These are phyloP conservation scores for Lampris incognitus DNA, from an alignment of 2,113 vertebrate genomes.

Conservation along the genomic window DNA sequence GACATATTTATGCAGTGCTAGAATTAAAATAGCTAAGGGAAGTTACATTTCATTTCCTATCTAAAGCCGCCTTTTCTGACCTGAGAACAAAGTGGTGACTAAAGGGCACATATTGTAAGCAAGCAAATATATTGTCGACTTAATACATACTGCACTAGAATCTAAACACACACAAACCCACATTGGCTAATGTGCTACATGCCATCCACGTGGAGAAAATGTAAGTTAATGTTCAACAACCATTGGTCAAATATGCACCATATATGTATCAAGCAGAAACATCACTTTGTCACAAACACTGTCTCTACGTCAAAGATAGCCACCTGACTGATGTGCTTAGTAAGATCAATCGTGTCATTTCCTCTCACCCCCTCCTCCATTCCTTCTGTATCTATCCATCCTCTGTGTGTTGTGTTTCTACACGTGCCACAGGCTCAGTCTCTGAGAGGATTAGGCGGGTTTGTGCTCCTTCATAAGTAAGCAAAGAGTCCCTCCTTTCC, in stretches of 20 bases:
- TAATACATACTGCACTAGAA: slow-evolving; percentile 5
- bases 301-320: background rate
- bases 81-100: slow-evolving; percentile 19
- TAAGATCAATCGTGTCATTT: background rate
- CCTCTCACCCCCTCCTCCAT: background rate
- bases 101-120: slow-evolving; percentile 1
- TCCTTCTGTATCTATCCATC: background rate
- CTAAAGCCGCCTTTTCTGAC: slow-evolving; percentile 5
- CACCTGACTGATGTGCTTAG: background rate
- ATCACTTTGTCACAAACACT: background rate
- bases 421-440: slow-evolving; percentile 37
- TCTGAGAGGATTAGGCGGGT: slow-evolving; percentile 59
- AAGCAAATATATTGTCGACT: slow-evolving; percentile 54
- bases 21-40: background rate
- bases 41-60: slow-evolving; percentile 30
- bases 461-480: slow-evolving; percentile 56
- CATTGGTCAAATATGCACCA: background rate
- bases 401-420: slow-evolving; percentile 22
- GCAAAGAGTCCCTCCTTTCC: slow-evolving; percentile 31
- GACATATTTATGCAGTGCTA: background rate
- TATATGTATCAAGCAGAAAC: background rate
- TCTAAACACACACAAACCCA: slow-evolving; percentile 11
- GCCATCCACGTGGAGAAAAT: slow-evolving; percentile 1
- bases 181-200: background rate
- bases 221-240: background rate